These are phyloP conservation scores for Mola mola DNA, from an alignment of 2,113 vertebrate species.

Conservation along the genomic window DNA sequence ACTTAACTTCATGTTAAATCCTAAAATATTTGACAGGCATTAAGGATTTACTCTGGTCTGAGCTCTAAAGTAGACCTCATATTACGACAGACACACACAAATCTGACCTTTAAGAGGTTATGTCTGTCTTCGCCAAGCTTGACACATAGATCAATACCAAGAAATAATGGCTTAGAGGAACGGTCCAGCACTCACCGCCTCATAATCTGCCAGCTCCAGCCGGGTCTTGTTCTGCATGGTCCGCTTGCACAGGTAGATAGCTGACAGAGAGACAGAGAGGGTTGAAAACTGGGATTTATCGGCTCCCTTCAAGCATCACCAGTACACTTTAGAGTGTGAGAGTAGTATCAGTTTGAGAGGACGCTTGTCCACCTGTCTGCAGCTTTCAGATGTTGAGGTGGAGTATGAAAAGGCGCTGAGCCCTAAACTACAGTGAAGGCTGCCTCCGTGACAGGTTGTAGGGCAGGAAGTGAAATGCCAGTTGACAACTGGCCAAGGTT, in stretches of 20 bases:
- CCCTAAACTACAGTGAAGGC: constrained; percentile 5
- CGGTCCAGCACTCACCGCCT: constrained; percentile 88
- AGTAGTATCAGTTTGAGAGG: constrained; percentile 12
- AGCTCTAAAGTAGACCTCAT: no score
- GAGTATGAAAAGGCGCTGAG: constrained; percentile 16
- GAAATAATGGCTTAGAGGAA: constrained; percentile 20
- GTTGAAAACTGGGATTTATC: constrained; percentile 25
- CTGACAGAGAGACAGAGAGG: constrained; percentile 67
- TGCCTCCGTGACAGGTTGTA: constrained; percentile 31
- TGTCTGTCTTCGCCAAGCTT: constrained; percentile 8
- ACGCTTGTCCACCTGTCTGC: constrained; percentile 14
- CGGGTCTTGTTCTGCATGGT: constrained; percentile 99
- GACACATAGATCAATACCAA: constrained; percentile 45
- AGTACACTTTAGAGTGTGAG: no score
- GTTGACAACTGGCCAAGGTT: constrained; percentile 30
- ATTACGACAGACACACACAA: background rate
- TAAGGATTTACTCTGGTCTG: no score
- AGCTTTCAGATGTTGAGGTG: constrained; percentile 19
- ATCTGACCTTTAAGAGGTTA: constrained; percentile 29
- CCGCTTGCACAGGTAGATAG: constrained; percentile 99
- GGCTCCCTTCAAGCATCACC: no score
- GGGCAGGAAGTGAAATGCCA: constrained; percentile 32
- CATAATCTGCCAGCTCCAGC: constrained; percentile 97
- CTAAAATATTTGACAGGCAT: no score
- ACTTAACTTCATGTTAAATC: no score